These are phyloP conservation scores for Chromobotia macracanthus DNA, from an alignment of 2,797 vertebrate genomes.

Conservation along the genomic window DNA sequence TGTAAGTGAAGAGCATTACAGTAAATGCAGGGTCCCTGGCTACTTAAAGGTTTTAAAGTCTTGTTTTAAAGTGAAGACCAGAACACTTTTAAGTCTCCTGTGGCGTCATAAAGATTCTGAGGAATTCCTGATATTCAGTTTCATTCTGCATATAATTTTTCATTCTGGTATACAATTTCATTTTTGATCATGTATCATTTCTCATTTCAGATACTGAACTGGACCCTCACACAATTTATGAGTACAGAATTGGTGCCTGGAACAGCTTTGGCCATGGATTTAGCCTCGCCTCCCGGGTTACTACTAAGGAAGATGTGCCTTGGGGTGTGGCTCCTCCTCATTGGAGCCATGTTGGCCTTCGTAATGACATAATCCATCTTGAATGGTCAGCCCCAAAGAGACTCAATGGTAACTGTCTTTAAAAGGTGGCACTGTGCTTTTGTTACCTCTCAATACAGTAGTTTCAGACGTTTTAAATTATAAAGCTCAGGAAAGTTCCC, in stretches of 20 bases:
- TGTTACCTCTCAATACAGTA: not conserved
- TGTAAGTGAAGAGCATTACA: slow-evolving; percentile 62
- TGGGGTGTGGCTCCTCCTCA: slow-evolving; percentile 80
- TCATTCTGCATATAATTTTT: not conserved
- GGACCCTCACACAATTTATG: no score
- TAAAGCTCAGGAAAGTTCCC: not conserved
- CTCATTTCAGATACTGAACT: slow-evolving; percentile 79
- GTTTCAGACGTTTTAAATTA: not conserved
- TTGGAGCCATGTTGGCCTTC: slow-evolving; percentile 81
- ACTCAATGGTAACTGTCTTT: slow-evolving; percentile 79
- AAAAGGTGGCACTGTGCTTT: not conserved
- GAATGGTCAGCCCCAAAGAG: slow-evolving; percentile 84
- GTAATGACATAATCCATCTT: slow-evolving; percentile 82
- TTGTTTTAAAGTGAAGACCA: slow-evolving; percentile 58
- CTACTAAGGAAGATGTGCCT: slow-evolving; percentile 84
- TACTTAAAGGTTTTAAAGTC: slow-evolving; percentile 65
- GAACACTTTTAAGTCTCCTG: slow-evolving; percentile 46
- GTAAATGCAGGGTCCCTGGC: slow-evolving; percentile 72
- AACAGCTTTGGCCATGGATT: no score
- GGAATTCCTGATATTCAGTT: no score
- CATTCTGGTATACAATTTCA: no score
- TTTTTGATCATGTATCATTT: not conserved
- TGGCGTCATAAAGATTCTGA: slow-evolving; percentile 14
- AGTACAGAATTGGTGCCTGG: no score
- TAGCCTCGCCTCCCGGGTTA: slow-evolving; percentile 74